phyloP scores from a whole-genome alignment of 2,888 invertebrate genomes.

The Balanococcus diminutus region DNA sequence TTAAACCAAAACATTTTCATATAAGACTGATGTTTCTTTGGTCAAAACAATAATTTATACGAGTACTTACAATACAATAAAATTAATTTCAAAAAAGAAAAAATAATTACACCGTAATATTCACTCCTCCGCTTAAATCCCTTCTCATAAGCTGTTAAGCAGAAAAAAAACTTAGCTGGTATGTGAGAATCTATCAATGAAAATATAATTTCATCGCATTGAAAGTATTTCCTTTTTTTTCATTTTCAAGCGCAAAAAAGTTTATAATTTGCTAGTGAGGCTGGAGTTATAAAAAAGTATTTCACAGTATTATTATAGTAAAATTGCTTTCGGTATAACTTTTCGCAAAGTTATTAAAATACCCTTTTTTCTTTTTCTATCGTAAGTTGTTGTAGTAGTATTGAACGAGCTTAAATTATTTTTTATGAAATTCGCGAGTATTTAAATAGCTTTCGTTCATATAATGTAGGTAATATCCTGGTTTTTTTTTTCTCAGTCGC shows the following conservation, averaged over 20 bases:
- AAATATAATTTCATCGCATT: background rate
- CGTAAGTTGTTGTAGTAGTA: slow-evolving; percentile 4
- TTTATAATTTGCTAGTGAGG: background rate
- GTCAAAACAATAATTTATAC: no score
- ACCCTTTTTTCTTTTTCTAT: slow-evolving; percentile 4
- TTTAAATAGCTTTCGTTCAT: slow-evolving; percentile 31
- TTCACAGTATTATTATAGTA: slow-evolving; percentile 19
- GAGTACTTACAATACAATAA: no score
- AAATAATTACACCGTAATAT: no score
- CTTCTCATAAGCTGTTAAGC: no score
- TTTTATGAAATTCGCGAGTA: slow-evolving; percentile 19
- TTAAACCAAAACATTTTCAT: no score
- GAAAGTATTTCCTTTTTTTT: background rate
- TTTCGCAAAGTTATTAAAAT: slow-evolving; percentile 27
- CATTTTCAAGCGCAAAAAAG: background rate
- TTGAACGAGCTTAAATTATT: slow-evolving; percentile 23
- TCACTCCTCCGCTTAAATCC: no score
- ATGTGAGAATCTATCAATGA: background rate
- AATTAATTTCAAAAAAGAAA: no score
- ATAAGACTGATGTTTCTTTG: no score
- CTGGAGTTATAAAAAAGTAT: slow-evolving; percentile 9
- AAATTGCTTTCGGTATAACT: slow-evolving; percentile 31
- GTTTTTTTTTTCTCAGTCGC: background rate
- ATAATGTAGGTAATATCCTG: slow-evolving; percentile 9
- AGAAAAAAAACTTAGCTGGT: background rate